These are phyloP conservation scores for rat (Rattus norvegicus) DNA, from an alignment of 2,113 vertebrate genomes.

Conservation along the genomic window GRCr8 NC_086032.1:23320001-23320500, in stretches of 20 bases:
- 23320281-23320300: too few species aligned
- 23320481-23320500: background rate
- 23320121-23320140: background rate
- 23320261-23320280: too few species aligned
- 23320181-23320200: background rate
- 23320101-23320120: background rate
- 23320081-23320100: background rate
- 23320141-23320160: background rate
- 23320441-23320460: background rate
- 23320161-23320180: background rate
- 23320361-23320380: background rate
- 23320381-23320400: background rate
- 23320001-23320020: background rate
- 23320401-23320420: background rate
- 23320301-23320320: background rate
- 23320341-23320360: background rate
- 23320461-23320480: background rate
- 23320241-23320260: too few species aligned
- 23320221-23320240: background rate
- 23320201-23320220: background rate
- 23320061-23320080: background rate
- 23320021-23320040: too few species aligned
- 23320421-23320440: too few species aligned
- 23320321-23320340: background rate
- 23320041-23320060: background rate